phyloP scores from a whole-genome alignment of 2,888 invertebrate genomes.

The Julus scandinavius region DNA sequence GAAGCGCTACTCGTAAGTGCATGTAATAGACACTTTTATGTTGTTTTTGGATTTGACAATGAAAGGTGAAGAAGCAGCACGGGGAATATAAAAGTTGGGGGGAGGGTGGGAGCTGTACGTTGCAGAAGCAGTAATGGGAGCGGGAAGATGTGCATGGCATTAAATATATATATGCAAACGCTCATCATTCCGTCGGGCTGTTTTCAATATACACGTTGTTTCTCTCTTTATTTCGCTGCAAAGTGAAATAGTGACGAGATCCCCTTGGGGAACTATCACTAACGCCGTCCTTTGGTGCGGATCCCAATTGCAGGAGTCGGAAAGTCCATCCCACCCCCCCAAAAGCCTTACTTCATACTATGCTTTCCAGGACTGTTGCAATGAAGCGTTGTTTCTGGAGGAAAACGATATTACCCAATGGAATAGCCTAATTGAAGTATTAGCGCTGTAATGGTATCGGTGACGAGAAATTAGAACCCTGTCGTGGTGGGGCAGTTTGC shows the following conservation, averaged over 20 bases:
- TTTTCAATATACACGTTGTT: slow-evolving; percentile 12
- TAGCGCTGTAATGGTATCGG: neutral
- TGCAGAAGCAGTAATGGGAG: slow-evolving; percentile 8
- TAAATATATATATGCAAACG: slow-evolving; percentile 28
- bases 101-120: neutral
- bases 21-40: slow-evolving; percentile 39
- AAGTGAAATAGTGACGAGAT: slow-evolving; percentile 35
- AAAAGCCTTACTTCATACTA: neutral
- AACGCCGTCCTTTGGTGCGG: slow-evolving; percentile 30
- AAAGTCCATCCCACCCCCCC: neutral
- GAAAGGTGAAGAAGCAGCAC: slow-evolving; percentile 30
- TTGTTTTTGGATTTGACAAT: slow-evolving; percentile 42
- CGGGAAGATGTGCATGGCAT: slow-evolving; percentile 10
- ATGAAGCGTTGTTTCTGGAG: neutral
- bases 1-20: slow-evolving; percentile 42
- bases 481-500: neutral
- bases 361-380: neutral
- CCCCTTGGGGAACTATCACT: slow-evolving; percentile 20
- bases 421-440: slow-evolving; percentile 22
- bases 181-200: slow-evolving; percentile 11
- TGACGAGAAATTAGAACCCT: neutral
- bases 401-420: slow-evolving; percentile 12
- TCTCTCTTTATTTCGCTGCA: slow-evolving; percentile 10
- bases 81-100: slow-evolving; percentile 29
- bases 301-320: neutral